phyloP scores from a whole-genome alignment of 1,140 invertebrate genomes.

The Olivierus martensii region DNA sequence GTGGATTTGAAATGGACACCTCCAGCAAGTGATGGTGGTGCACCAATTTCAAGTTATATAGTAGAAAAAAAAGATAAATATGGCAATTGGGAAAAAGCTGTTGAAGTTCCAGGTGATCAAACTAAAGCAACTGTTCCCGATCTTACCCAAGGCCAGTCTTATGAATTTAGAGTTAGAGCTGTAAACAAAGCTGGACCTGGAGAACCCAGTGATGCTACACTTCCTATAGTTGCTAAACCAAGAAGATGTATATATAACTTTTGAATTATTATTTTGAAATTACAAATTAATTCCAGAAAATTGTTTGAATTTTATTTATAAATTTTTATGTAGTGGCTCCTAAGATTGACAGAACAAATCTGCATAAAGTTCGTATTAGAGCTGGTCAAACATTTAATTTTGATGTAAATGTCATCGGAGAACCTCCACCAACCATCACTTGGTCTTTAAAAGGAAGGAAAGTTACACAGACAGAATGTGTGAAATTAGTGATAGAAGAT shows the following conservation, averaged over 20 bases:
- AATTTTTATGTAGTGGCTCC: conserved; percentile 28
- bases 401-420: conserved; percentile 35
- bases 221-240: conserved; percentile 77
- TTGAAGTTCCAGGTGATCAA: conserved; percentile 61
- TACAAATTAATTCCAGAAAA: not conserved
- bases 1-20: conserved; percentile 72
- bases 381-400: conserved; percentile 53
- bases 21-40: conserved; percentile 63
- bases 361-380: conserved; percentile 51
- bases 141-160: conserved; percentile 76
- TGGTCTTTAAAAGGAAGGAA: conserved; percentile 54
- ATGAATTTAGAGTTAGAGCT: conserved; percentile 80
- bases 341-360: conserved; percentile 28
- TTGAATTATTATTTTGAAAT: not conserved
- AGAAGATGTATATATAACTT: conserved; percentile 39
- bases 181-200: conserved; percentile 53
- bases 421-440: conserved; percentile 35
- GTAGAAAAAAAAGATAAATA: conserved; percentile 89
- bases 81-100: conserved; percentile 86
- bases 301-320: not conserved
- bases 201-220: conserved; percentile 75
- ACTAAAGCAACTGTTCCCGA: conserved; percentile 75
- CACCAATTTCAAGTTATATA: conserved; percentile 69
- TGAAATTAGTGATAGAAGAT: conserved; percentile 33
- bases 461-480: conserved; percentile 27